Evolutionary conservation across 1,140 invertebrate species (phyloP).

Genomic region (Triops cancriformis): DNA sequence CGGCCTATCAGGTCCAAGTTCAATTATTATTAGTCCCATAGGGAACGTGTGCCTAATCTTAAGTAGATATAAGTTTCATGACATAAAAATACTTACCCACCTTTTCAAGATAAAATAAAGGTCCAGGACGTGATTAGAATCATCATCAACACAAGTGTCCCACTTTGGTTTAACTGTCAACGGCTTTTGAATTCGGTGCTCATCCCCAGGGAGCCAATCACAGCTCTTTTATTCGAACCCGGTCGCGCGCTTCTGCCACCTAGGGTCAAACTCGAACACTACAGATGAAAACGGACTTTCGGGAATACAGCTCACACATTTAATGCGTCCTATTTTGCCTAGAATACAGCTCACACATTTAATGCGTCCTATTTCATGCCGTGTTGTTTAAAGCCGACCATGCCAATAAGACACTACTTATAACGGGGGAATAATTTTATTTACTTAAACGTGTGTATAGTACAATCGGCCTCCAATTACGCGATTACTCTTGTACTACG

Average conservation of each 20-base stretch:
- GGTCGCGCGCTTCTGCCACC: neutral
- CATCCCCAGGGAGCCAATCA: neutral
- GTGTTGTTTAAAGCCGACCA: too few relatives aligned
- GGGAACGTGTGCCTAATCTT: neutral
- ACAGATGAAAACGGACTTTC: neutral
- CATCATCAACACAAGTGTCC: neutral
- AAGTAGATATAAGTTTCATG: conserved; percentile 2
- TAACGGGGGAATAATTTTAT: too few relatives aligned
- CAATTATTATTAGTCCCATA: neutral
- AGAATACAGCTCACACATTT: too few relatives aligned
- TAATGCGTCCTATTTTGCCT: too few relatives aligned
- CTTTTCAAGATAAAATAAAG: conserved; percentile 1
- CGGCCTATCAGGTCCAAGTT: neutral
- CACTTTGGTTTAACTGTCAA: neutral
- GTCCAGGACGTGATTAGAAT: conserved; percentile 10
- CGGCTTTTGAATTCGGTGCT: neutral
- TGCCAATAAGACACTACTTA: too few relatives aligned
- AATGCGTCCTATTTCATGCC: too few relatives aligned
- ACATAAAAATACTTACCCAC: conserved; percentile 14
- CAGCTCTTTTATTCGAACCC: neutral
- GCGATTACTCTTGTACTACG: too few relatives aligned
- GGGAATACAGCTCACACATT: too few relatives aligned
- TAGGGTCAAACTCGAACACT: neutral
- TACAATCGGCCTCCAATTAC: too few relatives aligned
- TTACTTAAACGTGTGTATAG: too few relatives aligned